Evolutionary conservation across 1,140 invertebrate species (phyloP).

Genomic region (Apis dorsata): DNA sequence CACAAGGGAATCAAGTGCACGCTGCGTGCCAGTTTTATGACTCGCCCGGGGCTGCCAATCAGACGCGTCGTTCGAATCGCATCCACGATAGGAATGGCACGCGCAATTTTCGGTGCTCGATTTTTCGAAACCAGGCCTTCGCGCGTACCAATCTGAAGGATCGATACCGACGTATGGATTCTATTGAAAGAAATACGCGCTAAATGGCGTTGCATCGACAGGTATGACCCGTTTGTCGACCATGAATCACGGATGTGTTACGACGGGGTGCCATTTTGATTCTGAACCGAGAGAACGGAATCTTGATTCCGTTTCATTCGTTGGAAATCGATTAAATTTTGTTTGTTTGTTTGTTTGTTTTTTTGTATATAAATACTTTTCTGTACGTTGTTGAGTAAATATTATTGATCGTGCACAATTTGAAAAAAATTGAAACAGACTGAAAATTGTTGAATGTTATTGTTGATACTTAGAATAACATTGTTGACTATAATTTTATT

Average conservation of each 20-base stretch:
- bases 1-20: conserved; percentile 42
- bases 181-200: not conserved
- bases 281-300: not conserved
- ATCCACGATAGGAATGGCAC: conserved; percentile 56
- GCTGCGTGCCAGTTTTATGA: conserved; percentile 66
- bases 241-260: not conserved
- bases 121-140: conserved; percentile 47
- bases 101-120: conserved; percentile 41
- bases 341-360: not conserved
- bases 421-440: no score
- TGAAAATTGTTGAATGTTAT: no score
- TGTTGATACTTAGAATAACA: no score
- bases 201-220: not conserved
- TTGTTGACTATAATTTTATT: no score
- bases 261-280: not conserved
- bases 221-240: not conserved
- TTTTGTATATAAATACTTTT: not conserved
- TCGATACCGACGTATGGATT: conserved; percentile 4
- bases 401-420: no score
- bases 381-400: no score
- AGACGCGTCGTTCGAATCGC: conserved; percentile 38
- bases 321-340: not conserved
- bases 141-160: not conserved
- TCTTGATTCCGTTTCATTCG: not conserved
- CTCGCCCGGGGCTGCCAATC: conserved; percentile 65